Conservation (phyloP, 1,140 invertebrate species). For the Drosophila leontia region DNA sequence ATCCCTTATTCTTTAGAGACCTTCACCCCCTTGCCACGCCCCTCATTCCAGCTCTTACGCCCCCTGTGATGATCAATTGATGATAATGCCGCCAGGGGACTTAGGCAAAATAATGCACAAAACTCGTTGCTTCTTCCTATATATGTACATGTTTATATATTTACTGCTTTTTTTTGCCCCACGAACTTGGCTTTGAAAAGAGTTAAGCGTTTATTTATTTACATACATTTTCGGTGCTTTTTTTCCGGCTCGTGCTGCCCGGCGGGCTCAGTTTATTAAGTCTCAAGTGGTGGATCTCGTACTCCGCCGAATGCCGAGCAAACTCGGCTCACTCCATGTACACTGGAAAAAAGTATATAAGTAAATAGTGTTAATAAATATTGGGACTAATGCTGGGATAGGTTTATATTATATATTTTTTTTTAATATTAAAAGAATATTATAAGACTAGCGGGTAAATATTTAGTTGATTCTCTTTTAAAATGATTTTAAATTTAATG, state of each 20-base stretch:
- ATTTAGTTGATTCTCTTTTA: neutral
- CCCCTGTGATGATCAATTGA: constrained; percentile 80
- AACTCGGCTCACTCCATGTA: constrained; percentile 9
- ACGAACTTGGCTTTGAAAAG: constrained; percentile 76
- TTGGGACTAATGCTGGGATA: no score
- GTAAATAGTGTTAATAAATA: neutral
- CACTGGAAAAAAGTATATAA: neutral
- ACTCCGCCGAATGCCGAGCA: constrained; percentile 4
- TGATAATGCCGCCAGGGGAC: constrained; percentile 68
- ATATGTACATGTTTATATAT: neutral
- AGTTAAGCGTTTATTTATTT: constrained; percentile 82
- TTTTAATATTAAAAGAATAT: neutral
- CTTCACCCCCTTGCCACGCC: neutral
- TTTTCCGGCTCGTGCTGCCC: constrained; percentile 39
- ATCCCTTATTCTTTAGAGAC: constrained; percentile 6
- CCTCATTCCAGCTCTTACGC: neutral
- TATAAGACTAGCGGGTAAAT: neutral
- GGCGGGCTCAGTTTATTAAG: constrained; percentile 74
- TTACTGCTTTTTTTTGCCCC: constrained; percentile 31
- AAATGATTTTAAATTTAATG: neutral
- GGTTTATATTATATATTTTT: neutral
- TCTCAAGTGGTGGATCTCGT: constrained; percentile 65
- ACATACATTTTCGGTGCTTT: constrained; percentile 61
- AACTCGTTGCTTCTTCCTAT: constrained; percentile 25
- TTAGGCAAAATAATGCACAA: constrained; percentile 61